These are phyloP conservation scores for Leptinotarsa tumamoca DNA, from an alignment of 2,888 invertebrate genomes.

Conservation along the genomic window DNA sequence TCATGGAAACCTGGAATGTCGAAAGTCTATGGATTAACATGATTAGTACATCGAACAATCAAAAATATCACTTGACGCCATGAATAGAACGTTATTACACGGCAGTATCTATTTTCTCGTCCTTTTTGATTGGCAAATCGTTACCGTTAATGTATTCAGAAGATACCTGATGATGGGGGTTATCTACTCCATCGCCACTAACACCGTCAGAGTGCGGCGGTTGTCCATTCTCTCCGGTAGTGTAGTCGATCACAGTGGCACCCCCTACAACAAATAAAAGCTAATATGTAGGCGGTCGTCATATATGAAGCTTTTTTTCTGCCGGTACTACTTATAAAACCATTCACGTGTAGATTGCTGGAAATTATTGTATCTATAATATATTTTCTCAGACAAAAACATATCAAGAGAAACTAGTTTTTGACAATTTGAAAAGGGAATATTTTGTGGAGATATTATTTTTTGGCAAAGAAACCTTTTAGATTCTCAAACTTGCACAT, in stretches of 20 bases:
- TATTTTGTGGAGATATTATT: too few relatives aligned
- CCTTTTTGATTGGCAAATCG: constrained; percentile 69
- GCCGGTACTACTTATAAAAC: background rate
- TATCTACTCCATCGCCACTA: constrained; percentile 65
- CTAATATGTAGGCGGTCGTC: constrained; percentile 49
- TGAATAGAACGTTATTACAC: constrained; percentile 65
- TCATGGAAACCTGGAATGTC: constrained; percentile 17
- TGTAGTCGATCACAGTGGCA: constrained; percentile 67
- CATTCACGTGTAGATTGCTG: constrained; percentile 2
- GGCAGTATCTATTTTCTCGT: constrained; percentile 72
- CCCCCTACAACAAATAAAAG: constrained; percentile 65
- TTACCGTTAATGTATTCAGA: constrained; percentile 73
- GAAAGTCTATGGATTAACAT: constrained; percentile 7
- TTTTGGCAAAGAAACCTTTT: too few relatives aligned
- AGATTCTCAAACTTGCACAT: too few relatives aligned
- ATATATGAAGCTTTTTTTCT: background rate
- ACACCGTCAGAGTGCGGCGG: constrained; percentile 58
- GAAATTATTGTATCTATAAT: too few relatives aligned
- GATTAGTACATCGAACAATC: constrained; percentile 9
- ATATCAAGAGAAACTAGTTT: too few relatives aligned
- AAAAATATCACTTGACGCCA: background rate
- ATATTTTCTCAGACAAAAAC: too few relatives aligned
- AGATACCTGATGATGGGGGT: constrained; percentile 69
- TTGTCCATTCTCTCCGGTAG: constrained; percentile 59
- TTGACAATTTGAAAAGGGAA: too few relatives aligned